These are phyloP conservation scores for Acleris literana DNA, from an alignment of 2,888 invertebrate genomes.

Conservation along the genomic window DNA sequence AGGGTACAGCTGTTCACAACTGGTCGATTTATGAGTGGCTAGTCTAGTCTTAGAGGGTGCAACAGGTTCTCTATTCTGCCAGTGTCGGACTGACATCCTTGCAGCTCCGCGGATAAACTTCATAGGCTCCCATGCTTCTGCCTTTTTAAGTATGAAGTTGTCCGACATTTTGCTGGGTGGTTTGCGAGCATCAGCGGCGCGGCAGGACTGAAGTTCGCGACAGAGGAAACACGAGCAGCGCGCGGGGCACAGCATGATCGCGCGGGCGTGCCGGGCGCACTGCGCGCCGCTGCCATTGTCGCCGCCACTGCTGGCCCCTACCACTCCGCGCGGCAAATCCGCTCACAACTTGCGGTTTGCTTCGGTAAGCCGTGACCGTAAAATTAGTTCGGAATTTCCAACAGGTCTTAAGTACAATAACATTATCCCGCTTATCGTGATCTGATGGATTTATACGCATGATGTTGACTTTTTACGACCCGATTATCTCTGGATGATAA, in stretches of 20 bases:
- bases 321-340: constrained; percentile 50
- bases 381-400: constrained; percentile 8
- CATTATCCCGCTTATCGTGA: not conserved
- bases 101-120: constrained; percentile 78
- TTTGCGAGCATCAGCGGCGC: constrained; percentile 77
- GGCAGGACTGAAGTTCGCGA: constrained; percentile 87
- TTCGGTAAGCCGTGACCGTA: constrained; percentile 26
- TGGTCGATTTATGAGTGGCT: constrained; percentile 73
- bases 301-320: constrained; percentile 45
- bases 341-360: constrained; percentile 26
- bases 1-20: constrained; percentile 79
- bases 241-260: constrained; percentile 87
- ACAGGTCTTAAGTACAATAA: not conserved
- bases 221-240: constrained; percentile 90
- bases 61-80: constrained; percentile 77
- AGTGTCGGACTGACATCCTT: constrained; percentile 80
- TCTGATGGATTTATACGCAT: not conserved
- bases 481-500: not conserved
- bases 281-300: constrained; percentile 44
- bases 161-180: constrained; percentile 74
- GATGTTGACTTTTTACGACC: not conserved
- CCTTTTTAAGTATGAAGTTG: constrained; percentile 83
- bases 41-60: constrained; percentile 69
- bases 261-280: constrained; percentile 73
- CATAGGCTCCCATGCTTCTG: constrained; percentile 79